A percentile compares a stretch with the other conserved stretches of the same genome.
These are phyloP conservation scores for Anhinga rufa DNA, from an alignment of 2,113 vertebrate genomes.

Conservation along the genomic window DNA sequence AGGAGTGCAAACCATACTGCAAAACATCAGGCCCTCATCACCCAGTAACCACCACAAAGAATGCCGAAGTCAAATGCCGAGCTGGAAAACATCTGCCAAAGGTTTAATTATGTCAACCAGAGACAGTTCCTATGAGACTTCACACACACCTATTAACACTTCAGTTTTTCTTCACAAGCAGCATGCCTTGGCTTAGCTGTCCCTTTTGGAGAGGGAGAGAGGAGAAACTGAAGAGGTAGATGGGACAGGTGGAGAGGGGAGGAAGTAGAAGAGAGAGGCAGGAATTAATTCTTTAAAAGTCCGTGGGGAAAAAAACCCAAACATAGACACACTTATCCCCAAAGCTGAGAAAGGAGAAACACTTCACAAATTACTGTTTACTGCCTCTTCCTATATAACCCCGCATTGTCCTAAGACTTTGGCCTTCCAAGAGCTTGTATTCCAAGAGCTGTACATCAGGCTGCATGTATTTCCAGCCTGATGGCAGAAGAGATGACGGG, in stretches of 20 bases:
- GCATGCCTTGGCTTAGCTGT: not conserved
- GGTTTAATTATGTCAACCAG: not conserved
- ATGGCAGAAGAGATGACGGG: not conserved
- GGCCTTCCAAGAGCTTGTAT: not conserved
- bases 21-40: not conserved
- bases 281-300: not conserved
- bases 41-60: not conserved
- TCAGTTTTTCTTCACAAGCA: not conserved
- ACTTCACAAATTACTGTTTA: not conserved
- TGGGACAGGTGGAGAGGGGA: not conserved
- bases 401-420: not conserved
- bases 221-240: not conserved
- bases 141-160: not conserved
- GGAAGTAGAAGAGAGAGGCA: not conserved
- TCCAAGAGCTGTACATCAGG: no score
- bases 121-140: not conserved
- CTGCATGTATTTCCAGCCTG: not conserved
- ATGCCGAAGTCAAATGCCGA: not conserved
- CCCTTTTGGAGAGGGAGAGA: not conserved
- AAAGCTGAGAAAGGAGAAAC: constrained; percentile 1
- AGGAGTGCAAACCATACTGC: not conserved
- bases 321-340: not conserved
- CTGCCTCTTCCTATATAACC: not conserved
- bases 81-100: not conserved
- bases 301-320: not conserved